A percentile compares a stretch with the other conserved stretches of the same genome.
Evolutionary conservation across 1,140 invertebrate species (phyloP).

Genomic region (Andricus grossulariae): DNA sequence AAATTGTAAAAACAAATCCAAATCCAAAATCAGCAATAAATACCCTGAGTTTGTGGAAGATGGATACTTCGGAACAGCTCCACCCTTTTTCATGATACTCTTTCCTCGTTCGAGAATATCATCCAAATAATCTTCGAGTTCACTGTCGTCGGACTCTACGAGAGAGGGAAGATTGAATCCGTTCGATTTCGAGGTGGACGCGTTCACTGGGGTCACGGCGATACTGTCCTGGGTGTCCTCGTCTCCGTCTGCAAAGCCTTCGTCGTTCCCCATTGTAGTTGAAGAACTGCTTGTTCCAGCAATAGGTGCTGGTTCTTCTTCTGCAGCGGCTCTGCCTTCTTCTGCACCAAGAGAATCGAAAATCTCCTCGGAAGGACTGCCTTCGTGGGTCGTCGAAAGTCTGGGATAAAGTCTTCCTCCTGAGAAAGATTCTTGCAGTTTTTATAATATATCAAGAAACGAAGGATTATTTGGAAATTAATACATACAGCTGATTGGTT

Average conservation of each 20-base stretch:
- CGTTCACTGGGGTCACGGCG: slow-evolving; percentile 53
- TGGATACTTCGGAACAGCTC: slow-evolving; percentile 64
- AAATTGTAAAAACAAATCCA: slow-evolving; percentile 28
- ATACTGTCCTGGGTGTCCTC: slow-evolving; percentile 72
- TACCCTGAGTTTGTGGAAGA: slow-evolving; percentile 67
- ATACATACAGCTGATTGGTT: too few species aligned
- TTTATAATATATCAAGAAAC: too few species aligned
- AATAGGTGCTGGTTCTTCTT: slow-evolving; percentile 58
- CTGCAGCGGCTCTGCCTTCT: slow-evolving; percentile 50
- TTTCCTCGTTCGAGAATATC: slow-evolving; percentile 80
- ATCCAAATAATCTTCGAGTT: slow-evolving; percentile 83
- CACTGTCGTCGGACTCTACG: slow-evolving; percentile 84
- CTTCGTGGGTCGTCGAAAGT: slow-evolving; percentile 57
- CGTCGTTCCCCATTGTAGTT: slow-evolving; percentile 60
- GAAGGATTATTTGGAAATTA: too few species aligned
- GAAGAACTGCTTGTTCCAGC: slow-evolving; percentile 63
- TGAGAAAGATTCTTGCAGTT: slow-evolving; percentile 17
- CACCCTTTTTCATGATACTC: slow-evolving; percentile 72
- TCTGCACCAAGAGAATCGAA: slow-evolving; percentile 59
- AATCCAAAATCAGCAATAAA: slow-evolving; percentile 23
- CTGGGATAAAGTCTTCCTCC: slow-evolving; percentile 68
- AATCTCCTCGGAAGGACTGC: slow-evolving; percentile 59
- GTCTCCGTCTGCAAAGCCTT: slow-evolving; percentile 65
- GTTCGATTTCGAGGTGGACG: slow-evolving; percentile 69
- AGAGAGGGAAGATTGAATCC: slow-evolving; percentile 79